Base-by-base conservation (phyloP, 2,797 vertebrate species). In the Strix occidentalis region DNA sequence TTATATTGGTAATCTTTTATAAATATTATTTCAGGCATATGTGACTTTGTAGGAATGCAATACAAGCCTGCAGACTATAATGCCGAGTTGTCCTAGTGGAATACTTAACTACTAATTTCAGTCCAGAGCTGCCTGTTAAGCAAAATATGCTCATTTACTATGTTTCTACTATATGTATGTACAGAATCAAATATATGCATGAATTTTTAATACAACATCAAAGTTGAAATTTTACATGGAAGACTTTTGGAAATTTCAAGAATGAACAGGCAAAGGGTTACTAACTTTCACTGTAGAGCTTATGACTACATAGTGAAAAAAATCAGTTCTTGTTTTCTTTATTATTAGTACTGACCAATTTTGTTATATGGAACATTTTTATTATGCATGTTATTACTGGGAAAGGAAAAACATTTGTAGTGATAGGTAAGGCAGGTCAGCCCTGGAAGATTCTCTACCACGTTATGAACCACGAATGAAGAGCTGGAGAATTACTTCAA, bases 51-150 rank as follows among this genome's bases (percentile, higher is more conserved):
- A 66, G 61, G 65, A 89, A 19, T 56, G n/a, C 57, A 60, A 54
- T 25, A 45, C 15, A 70, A 84, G 61, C 25, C 41, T 88, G 63
- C 57, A 93, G 77, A 88, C 66, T 79, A 23, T 45, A 87, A 71
- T 28, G 17, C 19, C 2, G 1, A 72, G 10, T 19, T 81, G 69
- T 94, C 76, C 85, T 86, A 6, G 26, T 58, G 76, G 87, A 51
- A 63, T 72, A n/a, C 84, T 95, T 93, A 88, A 75, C 56, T 91
- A 69, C 81, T 81, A 29, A 84, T 69, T 79, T 80, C 65, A 90
- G 51, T 78, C n/a, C 83, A 72, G 65, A 86, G 43, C 66, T 91
- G 10, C 39, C 60, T 94, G 63, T 76, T 74, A 81, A 65, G 76
- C 63, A 90, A 90, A 86, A 79, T 65, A 53, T 16, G 77, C 56